Evolutionary conservation across 2,797 vertebrate genomes (phyloP).

Genomic region (Eulemur albifrons): DNA sequence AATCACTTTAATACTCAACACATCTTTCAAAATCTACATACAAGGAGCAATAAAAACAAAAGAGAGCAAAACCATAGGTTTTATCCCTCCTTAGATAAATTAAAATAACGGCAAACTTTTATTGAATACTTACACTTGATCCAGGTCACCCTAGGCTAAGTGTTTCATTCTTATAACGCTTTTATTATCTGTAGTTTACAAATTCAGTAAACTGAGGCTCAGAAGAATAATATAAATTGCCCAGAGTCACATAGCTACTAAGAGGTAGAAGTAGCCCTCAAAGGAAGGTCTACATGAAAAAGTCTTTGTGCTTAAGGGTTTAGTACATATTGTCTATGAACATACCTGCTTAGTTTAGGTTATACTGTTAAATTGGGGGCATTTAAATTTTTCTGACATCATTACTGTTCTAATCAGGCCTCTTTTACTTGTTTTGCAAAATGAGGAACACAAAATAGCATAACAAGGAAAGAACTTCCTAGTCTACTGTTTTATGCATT

Average conservation of each 20-base stretch:
- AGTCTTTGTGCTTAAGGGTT: background rate
- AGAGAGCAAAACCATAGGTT: background rate
- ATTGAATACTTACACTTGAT: background rate
- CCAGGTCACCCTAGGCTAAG: background rate
- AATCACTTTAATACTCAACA: background rate
- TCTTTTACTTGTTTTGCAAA: conserved; percentile 45
- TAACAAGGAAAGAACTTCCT: background rate
- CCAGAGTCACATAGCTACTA: background rate
- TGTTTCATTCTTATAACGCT: background rate
- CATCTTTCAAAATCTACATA: background rate
- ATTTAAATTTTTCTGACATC: conserved; percentile 41
- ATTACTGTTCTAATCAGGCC: conserved; percentile 40
- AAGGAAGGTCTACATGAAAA: background rate
- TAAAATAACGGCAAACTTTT: background rate
- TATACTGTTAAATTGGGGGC: background rate
- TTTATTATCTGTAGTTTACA: background rate
- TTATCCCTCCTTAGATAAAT: background rate
- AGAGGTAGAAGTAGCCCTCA: background rate
- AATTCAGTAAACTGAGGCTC: background rate
- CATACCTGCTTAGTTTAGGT: background rate
- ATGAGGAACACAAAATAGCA: conserved; percentile 42
- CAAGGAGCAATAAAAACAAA: background rate
- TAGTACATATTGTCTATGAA: background rate
- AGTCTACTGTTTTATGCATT: conserved; percentile 27
- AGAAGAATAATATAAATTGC: background rate